Base-by-base conservation (phyloP, 2,113 vertebrate species). In the Butorides virescens region DNA sequence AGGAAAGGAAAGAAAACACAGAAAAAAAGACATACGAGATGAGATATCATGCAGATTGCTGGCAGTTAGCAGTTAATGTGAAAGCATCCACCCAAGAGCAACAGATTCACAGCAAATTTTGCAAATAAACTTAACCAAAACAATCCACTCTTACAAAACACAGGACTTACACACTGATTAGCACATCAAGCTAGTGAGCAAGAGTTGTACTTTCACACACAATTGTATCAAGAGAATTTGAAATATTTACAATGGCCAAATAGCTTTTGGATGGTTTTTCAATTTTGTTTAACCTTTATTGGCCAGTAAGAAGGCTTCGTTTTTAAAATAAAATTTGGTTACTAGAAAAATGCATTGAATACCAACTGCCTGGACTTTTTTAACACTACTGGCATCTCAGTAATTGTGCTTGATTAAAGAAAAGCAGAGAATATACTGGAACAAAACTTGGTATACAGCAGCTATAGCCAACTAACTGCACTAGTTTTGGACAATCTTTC, bases 11-110 rank as follows among this genome's bases (percentile, higher is more conserved):
- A 98, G 97, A 96, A 98, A 97, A 97, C 98, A 98, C 98, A 98
- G 96, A 98, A 97, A 98, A 97, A 98, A 98, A 98, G 98, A 98
- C 98, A 98, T 70, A 98, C 97, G 97, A 97, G 97, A 98, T 98
- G 98, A 98, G 96, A 98, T 97, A 92, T 95, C 98, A 98, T 98
- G 98, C 98, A 98, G 62, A 97, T 98, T 96, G 97, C 98, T 97
- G 95, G 98, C 98, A 97, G 96, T 98, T 94, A 97, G 98, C 97
- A 97, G 97, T 98, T 97, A 95, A 97, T 91, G 97, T 97, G 97
- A 97, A 91, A 98, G 97, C 97, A 96, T 97, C 85, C 95, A 96
- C 93, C 82, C 93, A 98, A 98, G 98, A 95, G 98, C 92, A 97
- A 97, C 95, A 98, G 94, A 98, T 94, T 98, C 74, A 98, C 92